Evolutionary conservation across 2,113 vertebrate species (phyloP), one percentile per base, ranked within the genome.

Genomic region (Mystacornis crossleyi): DNA sequence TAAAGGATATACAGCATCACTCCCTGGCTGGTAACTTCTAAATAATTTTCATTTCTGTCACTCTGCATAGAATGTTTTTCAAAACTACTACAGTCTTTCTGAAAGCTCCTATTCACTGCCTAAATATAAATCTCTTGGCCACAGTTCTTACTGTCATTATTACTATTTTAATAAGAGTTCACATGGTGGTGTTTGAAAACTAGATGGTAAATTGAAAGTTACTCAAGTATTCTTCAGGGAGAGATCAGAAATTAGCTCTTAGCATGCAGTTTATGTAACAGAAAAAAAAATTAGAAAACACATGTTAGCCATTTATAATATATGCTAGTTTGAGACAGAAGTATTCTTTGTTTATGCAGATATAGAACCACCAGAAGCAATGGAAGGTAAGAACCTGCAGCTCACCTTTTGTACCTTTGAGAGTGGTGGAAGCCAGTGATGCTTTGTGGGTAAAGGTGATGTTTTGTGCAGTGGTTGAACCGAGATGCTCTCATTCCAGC

Each of bases 201-300:
- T 28, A 26, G 38, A 36, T 12, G 51, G 72, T 20, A 74, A 92
- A 62, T n/a, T 31, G 25, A 5, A 23, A 66, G 16, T 43, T 73
- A 34, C 23, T 66, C 5, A n/a, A 10, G 42, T 57, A 55, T 48
- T 88, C 33, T 64, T 33, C 33, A 67, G 38, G 33, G 14, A 45
- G 34, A 81, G 72, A 55, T 47, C 10, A 66, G 38, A 71, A 55
- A 64, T 60, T 34, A 57, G 23, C 48, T 78, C 8, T 10, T 62
- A 40, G 45, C 18, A 13, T 9, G 6, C 34, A 43, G 24, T 42
- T 87, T 71, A 45, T 0, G 0, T 16, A 42, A 54, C 5, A 78
- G 24, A 48, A 72, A 71, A 54, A 78, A 14, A 36, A 16, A 29
- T 10, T 33, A 82, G 18, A 12, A 54, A 88, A 73, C 6, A 24